These are phyloP conservation scores for Xestia sexstrigata DNA, from an alignment of 2,888 invertebrate species.

Conservation along the genomic window DNA sequence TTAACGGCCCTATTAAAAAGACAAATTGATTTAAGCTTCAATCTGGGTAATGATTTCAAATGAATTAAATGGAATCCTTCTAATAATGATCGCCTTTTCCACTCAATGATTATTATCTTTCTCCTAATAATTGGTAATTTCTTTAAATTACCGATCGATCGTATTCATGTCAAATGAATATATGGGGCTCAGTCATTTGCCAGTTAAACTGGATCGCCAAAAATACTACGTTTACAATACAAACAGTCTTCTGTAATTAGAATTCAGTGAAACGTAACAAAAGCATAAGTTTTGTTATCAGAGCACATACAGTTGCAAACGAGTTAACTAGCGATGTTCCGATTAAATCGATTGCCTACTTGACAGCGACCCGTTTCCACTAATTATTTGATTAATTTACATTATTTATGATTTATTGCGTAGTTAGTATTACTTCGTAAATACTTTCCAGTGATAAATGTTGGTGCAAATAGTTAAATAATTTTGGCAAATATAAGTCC, in stretches of 20 bases:
- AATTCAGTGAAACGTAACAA: slow-evolving; percentile 40
- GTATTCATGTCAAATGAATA: background rate
- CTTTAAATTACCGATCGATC: background rate
- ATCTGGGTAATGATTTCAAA: background rate
- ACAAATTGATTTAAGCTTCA: background rate
- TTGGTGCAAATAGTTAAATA: slow-evolving; percentile 9
- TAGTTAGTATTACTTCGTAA: slow-evolving; percentile 7
- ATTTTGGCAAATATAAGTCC: slow-evolving; percentile 17
- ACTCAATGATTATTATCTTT: background rate
- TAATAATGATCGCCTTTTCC: background rate
- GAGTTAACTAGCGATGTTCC: slow-evolving; percentile 21
- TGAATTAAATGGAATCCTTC: background rate
- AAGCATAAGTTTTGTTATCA: slow-evolving; percentile 46
- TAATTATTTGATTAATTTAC: slow-evolving; percentile 46
- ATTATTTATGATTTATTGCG: slow-evolving; percentile 20
- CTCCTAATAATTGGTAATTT: background rate
- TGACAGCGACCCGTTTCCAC: slow-evolving; percentile 30
- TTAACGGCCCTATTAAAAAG: slow-evolving; percentile 1
- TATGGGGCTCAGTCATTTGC: background rate
- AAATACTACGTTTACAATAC: background rate
- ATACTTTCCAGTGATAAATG: slow-evolving; percentile 22
- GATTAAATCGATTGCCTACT: slow-evolving; percentile 44
- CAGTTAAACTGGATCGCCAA: background rate
- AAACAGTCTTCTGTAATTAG: slow-evolving; percentile 17
- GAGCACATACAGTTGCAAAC: slow-evolving; percentile 44